Evolutionary conservation across 2,888 invertebrate genomes (phyloP).

Genomic region (Amphipoea oculea): DNA sequence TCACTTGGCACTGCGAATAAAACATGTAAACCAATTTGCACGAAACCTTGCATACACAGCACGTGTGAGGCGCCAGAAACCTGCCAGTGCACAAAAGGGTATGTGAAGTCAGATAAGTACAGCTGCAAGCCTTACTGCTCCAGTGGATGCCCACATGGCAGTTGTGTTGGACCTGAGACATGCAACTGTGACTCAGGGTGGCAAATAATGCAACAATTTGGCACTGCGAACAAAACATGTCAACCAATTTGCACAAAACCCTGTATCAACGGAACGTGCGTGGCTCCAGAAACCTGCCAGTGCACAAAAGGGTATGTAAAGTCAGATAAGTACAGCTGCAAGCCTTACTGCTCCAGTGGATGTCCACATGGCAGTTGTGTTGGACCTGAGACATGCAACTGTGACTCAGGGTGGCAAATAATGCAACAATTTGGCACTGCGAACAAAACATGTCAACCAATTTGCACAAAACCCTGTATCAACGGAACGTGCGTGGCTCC

Average conservation of each 20-base stretch:
- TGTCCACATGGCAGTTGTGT: slow-evolving; percentile 33
- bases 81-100: too few relatives aligned
- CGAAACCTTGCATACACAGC: slow-evolving; percentile 8
- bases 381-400: slow-evolving; percentile 14
- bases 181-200: slow-evolving; percentile 39
- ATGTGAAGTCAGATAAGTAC: too few relatives aligned
- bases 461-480: slow-evolving; percentile 33
- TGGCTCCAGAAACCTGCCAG: slow-evolving; percentile 36
- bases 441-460: slow-evolving; percentile 33
- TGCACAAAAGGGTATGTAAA: slow-evolving; percentile 10
- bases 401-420: slow-evolving; percentile 36
- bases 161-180: slow-evolving; percentile 40
- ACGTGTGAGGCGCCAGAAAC: slow-evolving; percentile 33
- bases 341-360: slow-evolving; percentile 19
- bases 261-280: slow-evolving; percentile 19
- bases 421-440: too few relatives aligned
- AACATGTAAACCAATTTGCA: slow-evolving; percentile 21
- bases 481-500: slow-evolving; percentile 40
- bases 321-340: slow-evolving; percentile 9
- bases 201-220: neutral
- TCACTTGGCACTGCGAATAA: neutral
- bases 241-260: slow-evolving; percentile 10
- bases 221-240: neutral
- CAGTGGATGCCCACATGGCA: slow-evolving; percentile 36
- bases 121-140: too few relatives aligned